Evolutionary conservation across 2,888 invertebrate species (phyloP), one percentile per base, ranked within the genome.

Genomic region (Philhelius pedissequus): DNA sequence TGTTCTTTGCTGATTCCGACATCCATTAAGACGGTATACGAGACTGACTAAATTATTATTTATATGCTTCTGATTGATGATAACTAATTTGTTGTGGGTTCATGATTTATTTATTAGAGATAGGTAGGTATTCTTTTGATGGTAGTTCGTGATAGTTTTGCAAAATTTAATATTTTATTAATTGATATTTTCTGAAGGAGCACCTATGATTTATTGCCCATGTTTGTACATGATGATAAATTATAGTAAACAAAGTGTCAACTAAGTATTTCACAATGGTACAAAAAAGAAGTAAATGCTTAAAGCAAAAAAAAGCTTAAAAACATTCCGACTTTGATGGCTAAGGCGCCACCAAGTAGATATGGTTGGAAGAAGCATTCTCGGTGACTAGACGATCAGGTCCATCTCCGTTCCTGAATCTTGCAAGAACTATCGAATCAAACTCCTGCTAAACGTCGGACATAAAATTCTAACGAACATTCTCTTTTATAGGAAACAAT

Each of bases 71-170:
- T 45, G 66, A 58, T 66, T 50, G 40, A 60, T 68, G 43, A 54
- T 45, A 40, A 15, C 50, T 62, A 62, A 77, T 70, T 54, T 40
- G 52, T 70, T 50, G n/a, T 27, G 40, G 25, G 38, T 38, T 68
- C 52, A 52, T 68, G 68, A 54, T 68, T 50, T 48, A 62, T 68
- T 35, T 52, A 52, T 50, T 9, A 56, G n/a, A 35, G 32, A 56
- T 56, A n/a, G n/a, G n/a, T n/a, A n/a, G n/a, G n/a, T 13, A 52
- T 68, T 50, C 38, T 48, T 18, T 52, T 68, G 18, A 68, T 48
- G 22, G 4, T 4, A 54, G 35, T 68, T 68, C 48, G 45, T 48
- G 48, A 64, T 64, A 35, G 18, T 45, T 48, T 64, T 64, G 32
- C 22, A 11, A 35, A 18, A 22, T 45, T 45, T 27, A 13, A 2